Evolutionary conservation across 2,888 invertebrate genomes (phyloP).

Genomic region (Celastrina argiolus): DNA sequence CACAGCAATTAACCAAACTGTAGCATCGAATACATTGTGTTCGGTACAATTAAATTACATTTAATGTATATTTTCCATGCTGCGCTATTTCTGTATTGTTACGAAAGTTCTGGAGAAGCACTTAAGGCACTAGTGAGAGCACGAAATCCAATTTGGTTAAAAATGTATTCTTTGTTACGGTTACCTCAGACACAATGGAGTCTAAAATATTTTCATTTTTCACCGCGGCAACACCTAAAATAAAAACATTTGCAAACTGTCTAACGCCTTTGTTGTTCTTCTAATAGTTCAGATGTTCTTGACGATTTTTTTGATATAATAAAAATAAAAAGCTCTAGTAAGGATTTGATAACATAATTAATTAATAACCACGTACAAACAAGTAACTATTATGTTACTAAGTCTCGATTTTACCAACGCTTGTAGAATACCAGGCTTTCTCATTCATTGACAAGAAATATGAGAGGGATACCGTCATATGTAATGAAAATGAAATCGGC

Average conservation of each 20-base stretch:
- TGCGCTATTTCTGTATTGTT: conserved; percentile 16
- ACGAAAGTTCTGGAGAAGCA: conserved; percentile 8
- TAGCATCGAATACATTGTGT: not conserved
- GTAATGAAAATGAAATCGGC: too few species aligned
- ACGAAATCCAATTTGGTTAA: conserved; percentile 21
- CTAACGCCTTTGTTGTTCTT: not conserved
- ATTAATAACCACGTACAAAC: too few species aligned
- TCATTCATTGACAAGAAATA: too few species aligned
- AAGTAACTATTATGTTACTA: too few species aligned
- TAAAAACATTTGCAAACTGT: conserved; percentile 8
- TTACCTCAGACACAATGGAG: conserved; percentile 9
- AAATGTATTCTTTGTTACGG: conserved; percentile 13
- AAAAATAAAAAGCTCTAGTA: too few species aligned
- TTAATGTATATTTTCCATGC: not conserved
- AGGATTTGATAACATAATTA: too few species aligned
- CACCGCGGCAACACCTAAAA: conserved; percentile 7
- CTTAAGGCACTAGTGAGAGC: conserved; percentile 6
- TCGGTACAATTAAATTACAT: not conserved
- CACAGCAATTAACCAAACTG: not conserved
- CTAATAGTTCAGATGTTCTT: not conserved
- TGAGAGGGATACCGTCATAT: too few species aligned
- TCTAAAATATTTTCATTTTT: conserved; percentile 3
- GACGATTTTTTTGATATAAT: not conserved
- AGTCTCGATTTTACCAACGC: too few species aligned
- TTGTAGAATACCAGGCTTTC: too few species aligned